These are phyloP conservation scores for Callinectes sapidus DNA, from an alignment of 2,888 invertebrate genomes.

Conservation along the genomic window DNA sequence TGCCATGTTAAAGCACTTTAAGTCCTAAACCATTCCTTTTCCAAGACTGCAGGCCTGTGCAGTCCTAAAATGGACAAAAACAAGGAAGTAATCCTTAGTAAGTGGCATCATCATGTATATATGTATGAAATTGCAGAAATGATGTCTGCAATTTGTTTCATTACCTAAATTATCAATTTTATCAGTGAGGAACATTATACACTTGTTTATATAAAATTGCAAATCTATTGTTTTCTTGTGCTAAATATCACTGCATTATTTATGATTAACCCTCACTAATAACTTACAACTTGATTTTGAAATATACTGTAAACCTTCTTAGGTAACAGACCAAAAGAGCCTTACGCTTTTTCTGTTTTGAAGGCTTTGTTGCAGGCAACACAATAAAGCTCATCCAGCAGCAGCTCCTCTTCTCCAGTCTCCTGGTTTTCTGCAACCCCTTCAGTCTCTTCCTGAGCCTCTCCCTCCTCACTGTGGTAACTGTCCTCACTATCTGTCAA, in stretches of 20 bases:
- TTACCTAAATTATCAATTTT: neutral
- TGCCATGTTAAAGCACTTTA: too few species aligned
- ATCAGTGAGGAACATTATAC: neutral
- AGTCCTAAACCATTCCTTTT: too few species aligned
- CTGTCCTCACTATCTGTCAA: slow-evolving; percentile 44
- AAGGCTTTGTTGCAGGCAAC: slow-evolving; percentile 60
- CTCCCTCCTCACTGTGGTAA: slow-evolving; percentile 40
- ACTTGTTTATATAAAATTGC: too few species aligned
- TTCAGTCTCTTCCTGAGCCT: slow-evolving; percentile 7
- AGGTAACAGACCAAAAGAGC: slow-evolving; percentile 10
- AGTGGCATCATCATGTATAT: too few species aligned
- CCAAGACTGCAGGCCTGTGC: too few species aligned
- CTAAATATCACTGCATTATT: too few species aligned
- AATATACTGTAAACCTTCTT: neutral
- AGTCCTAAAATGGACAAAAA: too few species aligned
- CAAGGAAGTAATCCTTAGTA: too few species aligned
- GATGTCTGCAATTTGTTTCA: neutral
- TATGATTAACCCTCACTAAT: too few species aligned
- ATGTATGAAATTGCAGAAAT: neutral
- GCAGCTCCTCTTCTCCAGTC: neutral
- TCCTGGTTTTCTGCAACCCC: neutral
- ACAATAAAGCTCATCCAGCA: slow-evolving; percentile 57
- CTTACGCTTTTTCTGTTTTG: slow-evolving; percentile 65
- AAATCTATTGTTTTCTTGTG: too few species aligned
- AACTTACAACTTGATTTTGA: too few species aligned